These are phyloP conservation scores for Pecten maximus DNA, from an alignment of 2,888 invertebrate species.

Conservation along the genomic window DNA sequence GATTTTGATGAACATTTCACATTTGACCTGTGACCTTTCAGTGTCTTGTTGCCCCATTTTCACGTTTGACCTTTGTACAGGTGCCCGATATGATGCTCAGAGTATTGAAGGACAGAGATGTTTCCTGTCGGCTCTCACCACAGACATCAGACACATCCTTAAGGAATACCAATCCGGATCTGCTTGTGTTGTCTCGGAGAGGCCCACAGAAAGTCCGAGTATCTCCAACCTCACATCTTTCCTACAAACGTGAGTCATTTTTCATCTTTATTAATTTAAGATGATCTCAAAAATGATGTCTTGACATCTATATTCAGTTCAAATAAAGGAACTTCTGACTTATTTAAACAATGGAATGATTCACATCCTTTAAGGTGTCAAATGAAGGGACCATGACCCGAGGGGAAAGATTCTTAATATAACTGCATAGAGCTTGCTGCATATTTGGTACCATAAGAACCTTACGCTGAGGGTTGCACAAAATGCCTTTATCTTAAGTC, in stretches of 20 bases:
- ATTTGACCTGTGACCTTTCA: neutral
- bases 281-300: too few species aligned
- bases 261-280: neutral
- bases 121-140: slow-evolving; percentile 25
- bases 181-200: neutral
- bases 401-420: too few species aligned
- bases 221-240: neutral
- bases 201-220: neutral
- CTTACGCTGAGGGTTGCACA: too few species aligned
- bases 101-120: slow-evolving; percentile 37
- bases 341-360: too few species aligned
- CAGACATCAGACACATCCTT: neutral
- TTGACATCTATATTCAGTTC: too few species aligned
- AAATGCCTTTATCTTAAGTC: too few species aligned
- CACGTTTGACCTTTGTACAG: neutral
- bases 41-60: neutral
- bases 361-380: too few species aligned
- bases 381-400: too few species aligned
- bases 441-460: too few species aligned
- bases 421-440: too few species aligned
- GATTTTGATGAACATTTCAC: neutral
- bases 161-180: slow-evolving; percentile 19
- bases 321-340: too few species aligned
- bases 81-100: slow-evolving; percentile 38
- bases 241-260: neutral